These are phyloP conservation scores for Plecturocebus donacophilus DNA, from an alignment of 2,113 vertebrate genomes.

Conservation along the genomic window DNA sequence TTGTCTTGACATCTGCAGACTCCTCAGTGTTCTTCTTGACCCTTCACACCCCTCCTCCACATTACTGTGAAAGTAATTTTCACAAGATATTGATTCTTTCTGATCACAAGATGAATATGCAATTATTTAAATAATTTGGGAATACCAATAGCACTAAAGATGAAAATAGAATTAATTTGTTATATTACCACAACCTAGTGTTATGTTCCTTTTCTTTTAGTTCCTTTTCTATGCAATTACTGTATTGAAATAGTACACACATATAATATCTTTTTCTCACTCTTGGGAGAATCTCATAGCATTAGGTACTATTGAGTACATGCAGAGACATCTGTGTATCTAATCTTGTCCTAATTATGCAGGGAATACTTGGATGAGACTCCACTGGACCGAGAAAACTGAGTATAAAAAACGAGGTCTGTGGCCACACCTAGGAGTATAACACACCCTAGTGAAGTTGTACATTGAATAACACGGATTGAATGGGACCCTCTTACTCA, in stretches of 20 bases:
- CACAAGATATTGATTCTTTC: neutral
- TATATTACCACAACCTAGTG: neutral
- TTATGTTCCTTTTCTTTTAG: neutral
- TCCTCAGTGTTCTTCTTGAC: neutral
- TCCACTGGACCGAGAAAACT: neutral
- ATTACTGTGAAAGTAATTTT: neutral
- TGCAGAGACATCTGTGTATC: neutral
- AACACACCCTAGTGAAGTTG: rapidly evolving
- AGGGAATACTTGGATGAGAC: neutral
- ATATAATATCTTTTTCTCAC: neutral
- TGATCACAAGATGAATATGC: neutral
- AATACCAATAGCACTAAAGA: neutral
- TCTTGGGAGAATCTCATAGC: neutral
- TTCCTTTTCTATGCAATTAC: neutral
- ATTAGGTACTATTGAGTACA: neutral
- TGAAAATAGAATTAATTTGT: neutral
- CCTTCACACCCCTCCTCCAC: neutral
- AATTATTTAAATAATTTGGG: neutral
- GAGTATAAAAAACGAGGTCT: no score
- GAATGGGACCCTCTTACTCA: neutral
- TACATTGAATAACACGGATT: rapidly evolving
- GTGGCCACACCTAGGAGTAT: neutral
- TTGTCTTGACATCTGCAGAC: neutral
- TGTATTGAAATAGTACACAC: neutral
- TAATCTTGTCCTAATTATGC: neutral